phyloP scores from a whole-genome alignment of 2,113 vertebrate species.

The Eira barbara region DNA sequence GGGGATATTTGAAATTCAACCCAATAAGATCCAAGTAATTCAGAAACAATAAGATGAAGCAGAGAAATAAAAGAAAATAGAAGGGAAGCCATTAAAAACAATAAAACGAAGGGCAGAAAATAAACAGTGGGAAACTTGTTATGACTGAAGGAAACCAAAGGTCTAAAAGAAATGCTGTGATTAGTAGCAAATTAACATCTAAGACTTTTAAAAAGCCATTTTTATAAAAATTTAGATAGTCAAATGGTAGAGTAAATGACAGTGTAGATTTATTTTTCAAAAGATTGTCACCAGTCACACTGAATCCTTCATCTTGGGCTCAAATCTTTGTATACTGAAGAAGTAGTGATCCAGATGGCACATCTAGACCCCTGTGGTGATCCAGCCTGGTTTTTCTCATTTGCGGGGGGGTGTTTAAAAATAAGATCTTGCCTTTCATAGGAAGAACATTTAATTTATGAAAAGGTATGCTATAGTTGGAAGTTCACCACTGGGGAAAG shows the following conservation, averaged over 20 bases:
- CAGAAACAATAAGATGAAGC: slow-evolving; percentile 30
- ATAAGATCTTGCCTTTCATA: slow-evolving; percentile 53
- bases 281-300: slow-evolving; percentile 22
- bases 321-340: not conserved
- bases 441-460: slow-evolving; percentile 29
- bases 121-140: not conserved
- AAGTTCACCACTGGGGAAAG: not conserved
- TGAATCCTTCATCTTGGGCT: not conserved
- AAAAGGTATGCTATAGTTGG: not conserved
- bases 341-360: slow-evolving; percentile 44
- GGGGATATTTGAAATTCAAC: slow-evolving; percentile 45
- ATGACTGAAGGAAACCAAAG: not conserved
- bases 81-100: slow-evolving; percentile 36
- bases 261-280: not conserved
- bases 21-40: slow-evolving; percentile 52
- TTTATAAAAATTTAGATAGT: not conserved
- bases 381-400: not conserved
- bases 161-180: not conserved
- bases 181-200: slow-evolving; percentile 3
- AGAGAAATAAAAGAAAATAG: not conserved
- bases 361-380: slow-evolving; percentile 9
- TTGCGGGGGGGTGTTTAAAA: not conserved
- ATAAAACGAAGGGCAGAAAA: not conserved
- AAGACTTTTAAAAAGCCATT: not conserved
- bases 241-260: not conserved